Evolutionary conservation across 2,797 vertebrate genomes (phyloP), one percentile per base, ranked within the genome.

Genomic region (Staurois parvus): DNA sequence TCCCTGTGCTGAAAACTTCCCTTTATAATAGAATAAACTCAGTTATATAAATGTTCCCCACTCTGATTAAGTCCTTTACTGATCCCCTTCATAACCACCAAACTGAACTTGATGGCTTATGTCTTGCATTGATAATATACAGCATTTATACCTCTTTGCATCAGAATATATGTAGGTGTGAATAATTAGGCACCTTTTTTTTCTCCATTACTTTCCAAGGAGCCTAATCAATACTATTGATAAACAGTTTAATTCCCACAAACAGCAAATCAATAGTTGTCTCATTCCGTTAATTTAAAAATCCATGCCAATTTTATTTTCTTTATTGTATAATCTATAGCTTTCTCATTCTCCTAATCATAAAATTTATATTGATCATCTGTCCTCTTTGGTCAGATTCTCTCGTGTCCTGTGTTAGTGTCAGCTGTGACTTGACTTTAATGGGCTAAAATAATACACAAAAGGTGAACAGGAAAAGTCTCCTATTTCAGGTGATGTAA

Each of bases 251-350:
- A 17, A 40, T 76, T 81, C 62, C 62, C 45, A 34, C 78, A 76
- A 72, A 69, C 64, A 64, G 83, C 12, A 72, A 73, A 64, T 84
- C 83, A 34, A 85, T 74, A 28, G 40, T 66, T 74, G 68, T 52
- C 76, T 32, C 42, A 21, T 70, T 67, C 26, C 26, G 73, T 81
- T 86, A 70, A 86, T 76, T 62, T 28, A 76, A 56, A 81, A 82
- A 76, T 82, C 79, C 73, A 72, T 86, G 37, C 34, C 73, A 66
- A 86, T 82, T 77, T 72, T 68, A 64, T 86, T 81, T 74, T 17
- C 29, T 70, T 86, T 68, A 86, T 82, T 80, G 77, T 48, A 70
- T 76, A 77, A 82, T 86, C 79, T 29, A 77, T 86, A 64, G 66
- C 59, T 66, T 66, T 45, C 56, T 79, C 76, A 79, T 72, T 59